These are phyloP conservation scores for Syngnathus scovelli DNA, from an alignment of 2,113 vertebrate genomes.

Conservation along the genomic window DNA sequence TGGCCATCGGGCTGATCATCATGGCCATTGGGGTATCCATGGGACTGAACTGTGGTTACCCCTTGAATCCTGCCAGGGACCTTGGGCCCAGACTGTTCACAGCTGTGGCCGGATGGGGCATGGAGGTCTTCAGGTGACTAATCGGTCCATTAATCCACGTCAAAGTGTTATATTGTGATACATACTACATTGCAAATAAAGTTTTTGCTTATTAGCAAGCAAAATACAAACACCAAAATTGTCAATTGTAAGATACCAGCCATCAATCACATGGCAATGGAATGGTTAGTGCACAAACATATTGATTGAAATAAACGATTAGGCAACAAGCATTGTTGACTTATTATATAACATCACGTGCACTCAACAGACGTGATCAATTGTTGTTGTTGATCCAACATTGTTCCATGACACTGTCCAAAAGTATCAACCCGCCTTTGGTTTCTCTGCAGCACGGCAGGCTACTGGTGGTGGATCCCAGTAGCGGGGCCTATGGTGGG, in stretches of 20 bases:
- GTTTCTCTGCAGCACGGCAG: constrained; percentile 72
- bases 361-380: constrained; percentile 21
- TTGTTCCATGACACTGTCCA: neutral
- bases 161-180: too few species aligned
- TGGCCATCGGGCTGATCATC: constrained; percentile 82
- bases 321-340: neutral
- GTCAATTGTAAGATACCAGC: neutral
- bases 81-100: constrained; percentile 89
- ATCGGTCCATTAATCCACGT: too few species aligned
- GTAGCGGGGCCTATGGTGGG: constrained; percentile 85
- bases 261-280: neutral
- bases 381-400: constrained; percentile 28
- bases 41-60: constrained; percentile 88
- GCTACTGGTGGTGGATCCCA: constrained; percentile 94
- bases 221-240: neutral
- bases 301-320: constrained; percentile 4
- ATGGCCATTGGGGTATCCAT: constrained; percentile 79
- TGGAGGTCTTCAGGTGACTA: constrained; percentile 88
- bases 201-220: neutral
- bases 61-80: constrained; percentile 92
- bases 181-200: too few species aligned
- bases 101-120: constrained; percentile 86
- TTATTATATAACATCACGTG: constrained; percentile 53
- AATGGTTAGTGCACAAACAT: neutral
- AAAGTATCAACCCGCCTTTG: neutral